phyloP scores from a whole-genome alignment of 1,140 invertebrate species.

The Daktulosphaira vitifoliae region DNA sequence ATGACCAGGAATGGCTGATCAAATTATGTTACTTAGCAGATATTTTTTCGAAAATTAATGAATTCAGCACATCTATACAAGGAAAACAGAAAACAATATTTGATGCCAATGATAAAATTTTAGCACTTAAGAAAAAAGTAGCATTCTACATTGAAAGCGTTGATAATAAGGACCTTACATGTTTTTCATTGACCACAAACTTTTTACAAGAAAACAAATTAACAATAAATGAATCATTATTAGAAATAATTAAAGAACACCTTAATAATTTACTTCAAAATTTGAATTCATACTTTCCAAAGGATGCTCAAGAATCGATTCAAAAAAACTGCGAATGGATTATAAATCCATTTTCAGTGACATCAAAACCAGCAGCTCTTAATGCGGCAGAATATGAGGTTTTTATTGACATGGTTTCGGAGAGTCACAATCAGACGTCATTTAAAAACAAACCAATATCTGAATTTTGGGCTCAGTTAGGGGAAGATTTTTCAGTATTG shows the following conservation, averaged over 20 bases:
- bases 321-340: too few species aligned
- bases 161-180: too few species aligned
- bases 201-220: conserved; percentile 3
- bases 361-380: too few species aligned
- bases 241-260: conserved; percentile 10
- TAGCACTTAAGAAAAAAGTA: conserved; percentile 7
- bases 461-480: too few species aligned
- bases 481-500: too few species aligned
- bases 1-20: conserved; percentile 29
- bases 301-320: too few species aligned
- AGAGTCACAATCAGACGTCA: too few species aligned
- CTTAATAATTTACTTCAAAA: conserved; percentile 19
- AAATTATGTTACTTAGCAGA: conserved; percentile 40
- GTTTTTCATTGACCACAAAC: too few species aligned
- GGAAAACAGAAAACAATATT: conserved; percentile 34
- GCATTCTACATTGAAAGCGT: conserved; percentile 3
- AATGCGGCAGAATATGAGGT: too few species aligned
- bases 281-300: conserved; percentile 12
- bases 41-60: conserved; percentile 40
- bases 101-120: conserved; percentile 11
- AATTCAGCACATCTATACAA: conserved; percentile 39
- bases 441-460: too few species aligned
- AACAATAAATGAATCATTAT: conserved; percentile 5
- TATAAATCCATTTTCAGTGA: too few species aligned
- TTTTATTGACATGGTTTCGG: too few species aligned